A percentile compares a stretch with the other conserved stretches of the same genome.
Conservation (phyloP, 2,888 invertebrate genomes). For the Raillietiella orientalis region DNA sequence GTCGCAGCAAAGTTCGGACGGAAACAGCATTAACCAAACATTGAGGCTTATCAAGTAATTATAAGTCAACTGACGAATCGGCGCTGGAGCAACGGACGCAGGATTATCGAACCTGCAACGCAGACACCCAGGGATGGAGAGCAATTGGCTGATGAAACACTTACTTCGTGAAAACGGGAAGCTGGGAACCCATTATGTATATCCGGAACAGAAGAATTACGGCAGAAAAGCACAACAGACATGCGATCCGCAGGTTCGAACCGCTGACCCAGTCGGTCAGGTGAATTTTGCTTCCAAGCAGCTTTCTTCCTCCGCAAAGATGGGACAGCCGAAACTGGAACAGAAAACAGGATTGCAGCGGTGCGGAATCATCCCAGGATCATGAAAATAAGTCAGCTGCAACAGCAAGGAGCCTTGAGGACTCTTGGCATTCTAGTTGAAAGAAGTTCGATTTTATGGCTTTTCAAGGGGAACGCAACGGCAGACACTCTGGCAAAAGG, state of each 20-base stretch:
- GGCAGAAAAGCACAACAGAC: conserved; percentile 44
- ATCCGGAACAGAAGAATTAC: conserved; percentile 48
- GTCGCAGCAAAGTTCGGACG: conserved; percentile 64
- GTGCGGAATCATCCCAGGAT: no score
- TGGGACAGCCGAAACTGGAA: no score
- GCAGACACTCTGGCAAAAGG: no score
- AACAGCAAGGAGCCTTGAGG: no score
- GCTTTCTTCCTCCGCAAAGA: no score
- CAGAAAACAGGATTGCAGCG: no score
- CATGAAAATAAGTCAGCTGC: no score
- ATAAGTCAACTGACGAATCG: conserved; percentile 59
- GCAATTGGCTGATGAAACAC: conserved; percentile 4
- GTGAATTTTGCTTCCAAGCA: no score
- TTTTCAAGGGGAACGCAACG: no score
- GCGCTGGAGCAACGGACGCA: conserved; percentile 54
- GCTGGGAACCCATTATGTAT: conserved; percentile 80
- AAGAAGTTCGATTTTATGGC: no score
- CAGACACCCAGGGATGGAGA: conserved; percentile 2
- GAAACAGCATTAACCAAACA: conserved; percentile 57
- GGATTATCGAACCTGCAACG: conserved; percentile 67
- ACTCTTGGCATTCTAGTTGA: no score
- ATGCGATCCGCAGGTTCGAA: conserved; percentile 33
- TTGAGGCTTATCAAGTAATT: conserved; percentile 72
- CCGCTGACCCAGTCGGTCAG: no score
- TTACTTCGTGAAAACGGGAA: conserved; percentile 70